phyloP scores from a whole-genome alignment of 2,797 vertebrate genomes.

The Pteronotus mesoamericanus region DNA sequence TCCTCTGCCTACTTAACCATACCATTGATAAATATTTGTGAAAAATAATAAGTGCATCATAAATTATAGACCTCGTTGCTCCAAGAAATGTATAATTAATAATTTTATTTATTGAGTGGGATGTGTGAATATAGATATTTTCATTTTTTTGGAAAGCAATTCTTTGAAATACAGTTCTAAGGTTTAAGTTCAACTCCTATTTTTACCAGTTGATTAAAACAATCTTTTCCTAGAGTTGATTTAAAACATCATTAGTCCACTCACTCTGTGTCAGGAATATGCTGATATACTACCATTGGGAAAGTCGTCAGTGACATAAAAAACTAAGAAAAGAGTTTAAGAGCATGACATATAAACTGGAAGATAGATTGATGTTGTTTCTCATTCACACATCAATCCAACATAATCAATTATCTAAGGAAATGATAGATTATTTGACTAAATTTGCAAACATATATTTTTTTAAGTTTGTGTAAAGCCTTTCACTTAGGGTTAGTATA shows the following conservation, averaged over 20 bases:
- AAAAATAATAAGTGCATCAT: not conserved
- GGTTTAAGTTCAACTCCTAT: not conserved
- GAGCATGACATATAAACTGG: not conserved
- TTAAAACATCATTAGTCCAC: not conserved
- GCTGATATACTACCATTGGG: not conserved
- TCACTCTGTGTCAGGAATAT: not conserved
- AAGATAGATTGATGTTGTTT: not conserved
- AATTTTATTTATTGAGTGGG: not conserved
- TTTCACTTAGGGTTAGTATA: too few relatives aligned
- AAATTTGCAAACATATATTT: not conserved
- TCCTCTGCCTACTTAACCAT: not conserved
- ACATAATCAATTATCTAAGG: not conserved
- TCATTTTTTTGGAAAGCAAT: not conserved
- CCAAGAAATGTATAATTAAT: not conserved
- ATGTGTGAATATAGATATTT: not conserved
- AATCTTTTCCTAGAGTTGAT: not conserved
- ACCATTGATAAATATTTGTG: not conserved
- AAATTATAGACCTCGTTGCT: not conserved
- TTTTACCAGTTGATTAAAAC: not conserved
- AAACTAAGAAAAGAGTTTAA: not conserved
- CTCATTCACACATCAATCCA: not conserved
- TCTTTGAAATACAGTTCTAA: not conserved
- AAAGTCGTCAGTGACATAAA: not conserved
- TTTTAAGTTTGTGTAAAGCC: too few relatives aligned
- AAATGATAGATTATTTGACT: not conserved